phyloP scores from a whole-genome alignment of 2,113 vertebrate genomes.

The Athene cunicularia region DNA sequence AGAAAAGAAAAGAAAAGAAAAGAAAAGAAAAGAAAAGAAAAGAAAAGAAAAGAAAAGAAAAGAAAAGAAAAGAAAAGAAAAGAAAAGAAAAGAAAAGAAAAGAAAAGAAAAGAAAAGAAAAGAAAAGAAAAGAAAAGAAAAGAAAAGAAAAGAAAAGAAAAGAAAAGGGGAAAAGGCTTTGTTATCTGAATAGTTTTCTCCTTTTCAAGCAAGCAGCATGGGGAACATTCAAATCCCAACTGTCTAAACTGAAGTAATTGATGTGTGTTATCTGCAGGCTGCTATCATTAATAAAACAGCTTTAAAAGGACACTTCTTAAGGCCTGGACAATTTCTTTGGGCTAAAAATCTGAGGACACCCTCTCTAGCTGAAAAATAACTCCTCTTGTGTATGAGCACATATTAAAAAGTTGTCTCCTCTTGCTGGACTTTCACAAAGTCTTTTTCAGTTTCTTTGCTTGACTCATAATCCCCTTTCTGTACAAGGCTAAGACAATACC shows the following conservation, averaged over 20 bases:
- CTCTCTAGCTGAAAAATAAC: neutral
- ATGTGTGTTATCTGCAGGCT: conserved; percentile 60
- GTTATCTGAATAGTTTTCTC: conserved; percentile 51
- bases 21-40: too few species aligned
- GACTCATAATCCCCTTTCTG: neutral
- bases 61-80: too few species aligned
- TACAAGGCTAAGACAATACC: neutral
- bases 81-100: neutral
- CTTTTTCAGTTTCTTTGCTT: neutral
- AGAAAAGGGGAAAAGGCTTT: neutral
- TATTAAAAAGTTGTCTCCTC: neutral
- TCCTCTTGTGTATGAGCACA: neutral
- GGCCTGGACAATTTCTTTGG: conserved; percentile 38
- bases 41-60: too few species aligned
- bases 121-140: rapidly evolving
- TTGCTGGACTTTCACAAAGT: neutral
- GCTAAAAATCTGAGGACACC: conserved; percentile 11
- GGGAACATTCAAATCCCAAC: conserved; percentile 48
- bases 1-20: too few species aligned
- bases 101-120: neutral
- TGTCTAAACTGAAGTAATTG: conserved; percentile 58
- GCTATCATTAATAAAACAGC: conserved; percentile 52
- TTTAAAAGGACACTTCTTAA: conserved; percentile 65
- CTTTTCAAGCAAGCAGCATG: neutral
- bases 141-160: neutral